Conservation (phyloP, 2,113 vertebrate genomes). For the Pteropus alecto region DNA sequence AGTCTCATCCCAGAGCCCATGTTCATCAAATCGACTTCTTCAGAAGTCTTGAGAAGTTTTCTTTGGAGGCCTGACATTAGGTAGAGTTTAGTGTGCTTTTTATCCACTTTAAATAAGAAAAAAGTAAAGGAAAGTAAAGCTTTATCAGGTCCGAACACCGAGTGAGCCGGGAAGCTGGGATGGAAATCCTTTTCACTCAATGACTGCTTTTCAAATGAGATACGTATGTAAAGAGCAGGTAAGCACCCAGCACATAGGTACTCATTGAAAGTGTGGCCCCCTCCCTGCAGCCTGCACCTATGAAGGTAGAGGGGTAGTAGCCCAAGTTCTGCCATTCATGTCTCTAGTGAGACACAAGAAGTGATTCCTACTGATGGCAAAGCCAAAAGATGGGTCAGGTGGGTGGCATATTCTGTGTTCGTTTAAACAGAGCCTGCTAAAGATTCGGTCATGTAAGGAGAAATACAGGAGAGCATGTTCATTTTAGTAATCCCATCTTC, state of each 20-base stretch:
- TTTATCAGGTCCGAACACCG: background rate
- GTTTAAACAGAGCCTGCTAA: background rate
- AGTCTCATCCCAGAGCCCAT: background rate
- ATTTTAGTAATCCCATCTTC: background rate
- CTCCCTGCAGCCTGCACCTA: background rate
- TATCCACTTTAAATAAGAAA: background rate
- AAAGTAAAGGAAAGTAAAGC: background rate
- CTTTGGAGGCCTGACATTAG: background rate
- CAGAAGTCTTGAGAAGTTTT: background rate
- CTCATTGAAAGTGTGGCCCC: background rate
- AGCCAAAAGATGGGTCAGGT: fast-evolving
- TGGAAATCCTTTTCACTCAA: background rate
- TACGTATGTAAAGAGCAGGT: background rate
- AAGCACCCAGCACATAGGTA: too few species aligned
- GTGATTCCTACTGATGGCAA: too few species aligned
- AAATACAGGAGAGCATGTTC: background rate
- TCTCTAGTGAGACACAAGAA: too few species aligned
- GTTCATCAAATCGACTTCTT: background rate
- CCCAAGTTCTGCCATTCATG: fast-evolving
- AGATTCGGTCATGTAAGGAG: background rate
- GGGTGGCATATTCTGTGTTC: background rate
- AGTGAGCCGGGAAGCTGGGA: background rate
- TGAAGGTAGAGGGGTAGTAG: fast-evolving
- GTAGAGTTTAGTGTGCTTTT: background rate
- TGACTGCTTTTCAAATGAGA: background rate